These are phyloP conservation scores for Tetragonula carbonaria DNA, from an alignment of 2,888 invertebrate species.

Conservation along the genomic window DNA sequence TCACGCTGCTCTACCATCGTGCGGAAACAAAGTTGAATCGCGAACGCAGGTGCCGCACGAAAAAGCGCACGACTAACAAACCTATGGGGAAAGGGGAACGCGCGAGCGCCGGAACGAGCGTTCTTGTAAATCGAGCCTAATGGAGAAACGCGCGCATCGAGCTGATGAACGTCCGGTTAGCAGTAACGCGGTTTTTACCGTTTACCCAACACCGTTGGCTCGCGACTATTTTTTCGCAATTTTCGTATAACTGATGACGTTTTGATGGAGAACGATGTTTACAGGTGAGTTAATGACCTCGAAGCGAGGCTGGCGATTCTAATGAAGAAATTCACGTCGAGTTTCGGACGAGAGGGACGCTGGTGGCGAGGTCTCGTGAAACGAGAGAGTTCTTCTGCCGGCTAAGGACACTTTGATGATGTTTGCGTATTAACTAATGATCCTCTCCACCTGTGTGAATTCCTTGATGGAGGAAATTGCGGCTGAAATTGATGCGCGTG, in stretches of 20 bases:
- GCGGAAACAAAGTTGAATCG: background rate
- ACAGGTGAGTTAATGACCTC: slow-evolving; percentile 48
- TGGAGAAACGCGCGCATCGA: slow-evolving; percentile 36
- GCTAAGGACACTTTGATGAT: slow-evolving; percentile 54
- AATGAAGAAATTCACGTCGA: slow-evolving; percentile 52
- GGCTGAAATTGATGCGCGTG: slow-evolving; percentile 50
- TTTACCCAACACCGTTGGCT: slow-evolving; percentile 32
- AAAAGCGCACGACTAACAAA: slow-evolving; percentile 6
- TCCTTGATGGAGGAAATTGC: slow-evolving; percentile 32
- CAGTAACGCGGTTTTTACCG: slow-evolving; percentile 51
- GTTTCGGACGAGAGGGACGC: background rate
- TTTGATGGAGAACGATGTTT: slow-evolving; percentile 48
- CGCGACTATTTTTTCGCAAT: slow-evolving; percentile 43
- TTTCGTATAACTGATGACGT: slow-evolving; percentile 53
- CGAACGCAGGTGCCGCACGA: slow-evolving; percentile 26
- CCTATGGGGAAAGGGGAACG: slow-evolving; percentile 13
- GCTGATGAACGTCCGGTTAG: slow-evolving; percentile 41
- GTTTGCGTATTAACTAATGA: slow-evolving; percentile 50
- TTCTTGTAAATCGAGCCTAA: slow-evolving; percentile 29
- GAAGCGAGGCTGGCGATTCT: background rate
- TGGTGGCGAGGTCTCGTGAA: background rate
- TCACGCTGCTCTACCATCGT: slow-evolving; percentile 3
- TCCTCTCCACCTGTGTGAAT: slow-evolving; percentile 29
- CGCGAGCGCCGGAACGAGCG: slow-evolving; percentile 8
- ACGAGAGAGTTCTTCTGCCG: background rate